Conservation (phyloP, 2,797 vertebrate genomes). For the Scyliorhinus canicula region DNA sequence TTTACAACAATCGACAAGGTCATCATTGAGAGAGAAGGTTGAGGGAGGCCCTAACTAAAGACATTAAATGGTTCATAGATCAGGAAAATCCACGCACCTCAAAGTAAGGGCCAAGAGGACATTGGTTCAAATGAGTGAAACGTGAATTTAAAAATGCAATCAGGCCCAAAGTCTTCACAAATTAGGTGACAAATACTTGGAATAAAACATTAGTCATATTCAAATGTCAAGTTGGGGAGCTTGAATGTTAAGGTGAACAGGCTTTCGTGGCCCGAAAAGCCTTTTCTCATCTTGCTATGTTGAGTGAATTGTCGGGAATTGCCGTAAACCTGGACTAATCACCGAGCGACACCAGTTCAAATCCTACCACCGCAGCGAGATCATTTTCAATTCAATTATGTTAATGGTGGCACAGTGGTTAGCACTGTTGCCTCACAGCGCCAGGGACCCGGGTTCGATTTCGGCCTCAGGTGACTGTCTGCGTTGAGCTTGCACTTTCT, state of each 20-base stretch:
- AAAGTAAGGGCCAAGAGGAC: not conserved
- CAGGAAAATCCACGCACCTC: not conserved
- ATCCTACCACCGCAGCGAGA: too few relatives aligned
- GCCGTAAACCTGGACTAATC: too few relatives aligned
- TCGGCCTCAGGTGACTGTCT: too few relatives aligned
- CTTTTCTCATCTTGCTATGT: not conserved
- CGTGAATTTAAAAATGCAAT: not conserved
- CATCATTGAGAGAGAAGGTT: not conserved
- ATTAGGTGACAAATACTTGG: not conserved
- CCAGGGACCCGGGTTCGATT: too few relatives aligned
- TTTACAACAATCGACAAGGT: too few relatives aligned
- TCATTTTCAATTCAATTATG: too few relatives aligned
- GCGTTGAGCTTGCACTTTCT: too few relatives aligned
- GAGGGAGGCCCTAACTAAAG: not conserved
- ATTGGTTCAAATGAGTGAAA: not conserved
- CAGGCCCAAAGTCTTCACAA: not conserved
- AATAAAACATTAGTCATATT: not conserved
- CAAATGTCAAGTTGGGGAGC: not conserved
- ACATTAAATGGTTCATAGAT: not conserved
- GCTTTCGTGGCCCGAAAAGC: not conserved
- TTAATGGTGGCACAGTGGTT: too few relatives aligned
- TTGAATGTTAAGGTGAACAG: not conserved
- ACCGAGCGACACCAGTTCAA: too few relatives aligned
- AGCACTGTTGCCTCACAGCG: too few relatives aligned
- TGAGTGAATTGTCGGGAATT: not conserved